Conservation (phyloP, 1,140 invertebrate species). For the Vanessa tameamea region DNA sequence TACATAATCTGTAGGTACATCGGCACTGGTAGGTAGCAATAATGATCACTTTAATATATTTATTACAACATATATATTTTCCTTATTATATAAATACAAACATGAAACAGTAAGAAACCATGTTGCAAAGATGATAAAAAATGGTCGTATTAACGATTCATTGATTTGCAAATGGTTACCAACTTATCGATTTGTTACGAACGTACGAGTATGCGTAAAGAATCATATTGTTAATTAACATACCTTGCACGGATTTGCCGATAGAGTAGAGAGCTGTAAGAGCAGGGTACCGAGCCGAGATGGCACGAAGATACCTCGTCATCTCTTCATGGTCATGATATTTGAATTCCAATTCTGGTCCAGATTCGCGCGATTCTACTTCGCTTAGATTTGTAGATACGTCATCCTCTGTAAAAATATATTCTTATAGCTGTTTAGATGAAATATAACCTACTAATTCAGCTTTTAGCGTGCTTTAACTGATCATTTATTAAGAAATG, state of each 20-base stretch:
- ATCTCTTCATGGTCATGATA: constrained; percentile 95
- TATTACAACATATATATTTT: no score
- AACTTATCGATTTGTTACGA: not conserved
- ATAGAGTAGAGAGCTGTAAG: constrained; percentile 95
- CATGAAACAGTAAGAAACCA: no score
- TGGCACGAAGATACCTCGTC: constrained; percentile 89
- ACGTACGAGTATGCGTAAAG: not conserved
- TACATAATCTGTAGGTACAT: no score
- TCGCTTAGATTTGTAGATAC: constrained; percentile 53
- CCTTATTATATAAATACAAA: no score
- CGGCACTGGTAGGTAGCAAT: no score
- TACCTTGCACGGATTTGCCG: constrained; percentile 95
- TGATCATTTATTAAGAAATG: no score
- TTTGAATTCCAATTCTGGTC: constrained; percentile 85
- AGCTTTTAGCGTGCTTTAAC: no score
- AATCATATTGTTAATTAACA: constrained; percentile 9
- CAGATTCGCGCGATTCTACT: constrained; percentile 58
- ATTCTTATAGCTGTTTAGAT: no score
- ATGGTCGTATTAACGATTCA: no score
- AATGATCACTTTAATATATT: no score
- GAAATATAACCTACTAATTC: no score
- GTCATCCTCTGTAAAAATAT: constrained; percentile 39
- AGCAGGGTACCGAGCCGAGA: constrained; percentile 90
- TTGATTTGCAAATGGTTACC: not conserved
- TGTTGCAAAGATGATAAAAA: no score